Evolutionary conservation across 1,140 invertebrate genomes (phyloP).

Genomic region (Ostrea edulis): DNA sequence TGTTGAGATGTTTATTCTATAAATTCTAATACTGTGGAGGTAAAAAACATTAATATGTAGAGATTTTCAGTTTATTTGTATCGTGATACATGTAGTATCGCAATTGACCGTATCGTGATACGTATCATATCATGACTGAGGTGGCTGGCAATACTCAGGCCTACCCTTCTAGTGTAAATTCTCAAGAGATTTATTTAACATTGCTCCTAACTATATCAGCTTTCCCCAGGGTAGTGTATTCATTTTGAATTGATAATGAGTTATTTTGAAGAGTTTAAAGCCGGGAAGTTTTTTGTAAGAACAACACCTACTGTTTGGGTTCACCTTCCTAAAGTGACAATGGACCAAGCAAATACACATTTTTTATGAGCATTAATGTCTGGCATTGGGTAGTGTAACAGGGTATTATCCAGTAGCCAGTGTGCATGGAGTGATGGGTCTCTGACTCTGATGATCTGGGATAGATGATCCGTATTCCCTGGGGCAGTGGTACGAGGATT

Average conservation of each 20-base stretch:
- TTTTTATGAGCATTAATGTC: slow-evolving; percentile 1
- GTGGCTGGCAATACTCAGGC: too few relatives aligned
- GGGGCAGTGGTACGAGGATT: neutral
- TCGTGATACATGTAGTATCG: too few relatives aligned
- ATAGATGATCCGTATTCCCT: neutral
- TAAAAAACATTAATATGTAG: too few relatives aligned
- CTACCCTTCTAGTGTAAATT: too few relatives aligned
- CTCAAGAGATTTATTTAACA: neutral
- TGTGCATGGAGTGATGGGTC: neutral
- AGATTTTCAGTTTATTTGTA: too few relatives aligned
- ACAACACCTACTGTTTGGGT: neutral
- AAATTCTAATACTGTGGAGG: too few relatives aligned
- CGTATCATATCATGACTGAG: too few relatives aligned
- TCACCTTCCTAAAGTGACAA: neutral
- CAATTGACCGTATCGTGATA: too few relatives aligned
- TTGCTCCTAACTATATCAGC: neutral
- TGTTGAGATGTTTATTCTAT: too few relatives aligned
- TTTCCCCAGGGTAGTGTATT: neutral
- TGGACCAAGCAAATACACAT: neutral
- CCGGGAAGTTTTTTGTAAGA: neutral
- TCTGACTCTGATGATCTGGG: neutral
- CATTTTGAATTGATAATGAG: neutral
- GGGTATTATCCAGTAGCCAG: neutral
- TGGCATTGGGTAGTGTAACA: neutral
- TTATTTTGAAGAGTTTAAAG: neutral